phyloP scores from a whole-genome alignment of 2,797 vertebrate genomes.

The Centroberyx gerrardi region DNA sequence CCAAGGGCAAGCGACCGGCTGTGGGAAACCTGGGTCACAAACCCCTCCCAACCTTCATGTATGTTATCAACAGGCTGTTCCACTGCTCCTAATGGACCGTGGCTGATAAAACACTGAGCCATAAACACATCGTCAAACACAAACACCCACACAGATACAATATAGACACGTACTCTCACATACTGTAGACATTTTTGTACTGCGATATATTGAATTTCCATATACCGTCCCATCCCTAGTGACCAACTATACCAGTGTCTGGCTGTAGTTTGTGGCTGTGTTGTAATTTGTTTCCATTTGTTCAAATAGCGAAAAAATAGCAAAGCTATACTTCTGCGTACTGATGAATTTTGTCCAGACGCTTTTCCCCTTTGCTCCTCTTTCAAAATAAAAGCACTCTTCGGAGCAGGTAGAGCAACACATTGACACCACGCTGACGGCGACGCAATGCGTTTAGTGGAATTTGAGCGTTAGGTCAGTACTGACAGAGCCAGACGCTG shows the following conservation, averaged over 20 bases:
- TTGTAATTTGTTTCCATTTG: background rate
- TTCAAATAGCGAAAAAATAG: background rate
- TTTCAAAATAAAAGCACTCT: background rate
- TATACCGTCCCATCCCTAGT: too few relatives aligned
- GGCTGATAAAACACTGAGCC: slow-evolving; percentile 12
- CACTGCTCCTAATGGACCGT: background rate
- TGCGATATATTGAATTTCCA: too few relatives aligned
- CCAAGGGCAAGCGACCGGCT: background rate
- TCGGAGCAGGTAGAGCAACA: background rate
- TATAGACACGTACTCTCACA: slow-evolving; percentile 1
- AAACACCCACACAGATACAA: slow-evolving; percentile 13
- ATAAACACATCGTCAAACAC: slow-evolving; percentile 15
- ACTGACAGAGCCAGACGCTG: background rate
- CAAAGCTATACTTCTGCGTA: background rate
- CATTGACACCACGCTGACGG: background rate
- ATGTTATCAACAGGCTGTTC: slow-evolving; percentile 11
- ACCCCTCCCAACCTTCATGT: background rate
- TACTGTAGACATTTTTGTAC: background rate
- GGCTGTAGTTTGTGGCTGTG: background rate
- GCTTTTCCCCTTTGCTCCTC: background rate
- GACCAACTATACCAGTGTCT: background rate
- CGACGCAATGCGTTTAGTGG: background rate
- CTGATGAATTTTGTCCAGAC: background rate
- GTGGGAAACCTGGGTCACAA: background rate
- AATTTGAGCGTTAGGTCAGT: background rate